These are phyloP conservation scores for Melieria crassipennis DNA, from an alignment of 2,888 invertebrate genomes.

Conservation along the genomic window DNA sequence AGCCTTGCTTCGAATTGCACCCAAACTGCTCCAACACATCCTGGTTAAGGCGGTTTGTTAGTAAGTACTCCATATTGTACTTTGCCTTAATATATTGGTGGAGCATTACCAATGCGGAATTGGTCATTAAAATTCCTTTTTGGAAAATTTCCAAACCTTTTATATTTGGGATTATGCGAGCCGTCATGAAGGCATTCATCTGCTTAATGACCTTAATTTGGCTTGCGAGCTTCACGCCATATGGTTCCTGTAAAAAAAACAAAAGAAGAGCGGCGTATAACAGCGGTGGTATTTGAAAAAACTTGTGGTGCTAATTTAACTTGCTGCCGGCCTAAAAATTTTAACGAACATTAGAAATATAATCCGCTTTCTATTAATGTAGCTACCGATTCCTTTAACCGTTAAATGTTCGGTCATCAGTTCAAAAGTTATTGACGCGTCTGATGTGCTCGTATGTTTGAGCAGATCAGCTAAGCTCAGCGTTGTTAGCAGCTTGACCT, in stretches of 20 bases:
- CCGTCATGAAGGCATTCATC: neutral
- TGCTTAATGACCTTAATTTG: neutral
- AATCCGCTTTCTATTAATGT: too few relatives aligned
- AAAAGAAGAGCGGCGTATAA: constrained; percentile 18
- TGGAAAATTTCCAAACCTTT: neutral
- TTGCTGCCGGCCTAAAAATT: constrained; percentile 25
- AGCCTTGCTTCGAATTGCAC: too few relatives aligned
- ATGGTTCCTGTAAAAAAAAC: neutral
- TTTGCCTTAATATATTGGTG: neutral
- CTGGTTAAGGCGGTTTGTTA: too few relatives aligned
- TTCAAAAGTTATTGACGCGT: neutral
- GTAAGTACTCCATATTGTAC: neutral
- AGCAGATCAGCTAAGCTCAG: neutral
- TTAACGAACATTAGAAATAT: neutral
- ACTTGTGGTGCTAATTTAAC: constrained; percentile 29
- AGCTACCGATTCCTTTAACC: neutral
- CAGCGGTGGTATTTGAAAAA: constrained; percentile 25
- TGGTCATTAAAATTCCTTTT: constrained; percentile 5
- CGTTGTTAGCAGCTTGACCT: neutral
- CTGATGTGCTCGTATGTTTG: neutral
- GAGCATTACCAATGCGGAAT: neutral
- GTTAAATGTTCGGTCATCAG: constrained; percentile 1
- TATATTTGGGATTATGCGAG: constrained; percentile 1
- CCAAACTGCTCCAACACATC: too few relatives aligned
- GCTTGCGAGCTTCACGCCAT: neutral